A percentile compares a stretch with the other conserved stretches of the same genome.
These are phyloP conservation scores for Zaprionus nigranus DNA, from an alignment of 1,140 invertebrate genomes.

Conservation along the genomic window DNA sequence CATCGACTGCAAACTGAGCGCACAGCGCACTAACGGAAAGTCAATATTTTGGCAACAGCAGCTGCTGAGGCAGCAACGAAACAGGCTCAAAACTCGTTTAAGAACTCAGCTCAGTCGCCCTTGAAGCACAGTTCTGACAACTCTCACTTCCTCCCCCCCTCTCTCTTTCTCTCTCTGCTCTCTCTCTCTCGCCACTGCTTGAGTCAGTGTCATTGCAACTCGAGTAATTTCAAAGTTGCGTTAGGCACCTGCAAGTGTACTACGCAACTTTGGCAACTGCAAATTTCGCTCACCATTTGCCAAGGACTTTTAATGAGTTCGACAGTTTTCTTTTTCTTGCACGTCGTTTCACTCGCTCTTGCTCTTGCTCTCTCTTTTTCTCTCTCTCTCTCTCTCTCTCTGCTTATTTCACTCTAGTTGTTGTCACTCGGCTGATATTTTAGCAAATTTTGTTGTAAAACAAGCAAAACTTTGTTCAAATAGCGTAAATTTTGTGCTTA, in stretches of 20 bases:
- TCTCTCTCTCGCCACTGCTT: background rate
- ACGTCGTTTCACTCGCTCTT: constrained; percentile 17
- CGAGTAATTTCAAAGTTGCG: background rate
- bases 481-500: constrained; percentile 45
- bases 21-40: constrained; percentile 21
- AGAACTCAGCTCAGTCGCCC: background rate
- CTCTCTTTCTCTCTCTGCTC: background rate
- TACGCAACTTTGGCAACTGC: constrained; percentile 33
- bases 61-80: background rate
- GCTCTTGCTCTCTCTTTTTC: constrained; percentile 3
- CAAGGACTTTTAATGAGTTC: constrained; percentile 50
- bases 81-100: background rate
- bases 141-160: background rate
- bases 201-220: constrained; percentile 21
- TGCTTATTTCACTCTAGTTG: constrained; percentile 38
- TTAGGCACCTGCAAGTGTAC: constrained; percentile 7
- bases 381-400: constrained; percentile 1
- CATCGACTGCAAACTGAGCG: constrained; percentile 3
- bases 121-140: too few relatives aligned
- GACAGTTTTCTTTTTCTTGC: constrained; percentile 22
- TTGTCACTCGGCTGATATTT: constrained; percentile 30
- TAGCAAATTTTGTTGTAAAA: constrained; percentile 34
- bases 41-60: constrained; percentile 37
- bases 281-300: constrained; percentile 25
- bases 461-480: constrained; percentile 48